Evolutionary conservation across 2,888 invertebrate species (phyloP).

Genomic region (Boloria selene): DNA sequence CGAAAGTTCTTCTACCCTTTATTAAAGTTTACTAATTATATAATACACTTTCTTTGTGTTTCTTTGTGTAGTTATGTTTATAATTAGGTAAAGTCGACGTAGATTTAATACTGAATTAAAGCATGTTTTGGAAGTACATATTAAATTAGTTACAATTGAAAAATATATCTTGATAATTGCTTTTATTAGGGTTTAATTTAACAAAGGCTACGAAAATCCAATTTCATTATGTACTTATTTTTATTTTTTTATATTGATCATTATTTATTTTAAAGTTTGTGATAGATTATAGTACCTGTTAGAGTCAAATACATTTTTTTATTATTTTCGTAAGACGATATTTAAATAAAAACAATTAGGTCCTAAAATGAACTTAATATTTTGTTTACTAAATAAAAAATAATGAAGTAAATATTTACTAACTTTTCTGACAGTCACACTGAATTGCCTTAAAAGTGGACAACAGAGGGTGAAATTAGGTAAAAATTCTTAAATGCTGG

Average conservation of each 20-base stretch:
- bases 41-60: background rate
- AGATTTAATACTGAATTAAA: background rate
- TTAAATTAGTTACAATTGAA: background rate
- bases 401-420: background rate
- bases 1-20: conserved; percentile 51
- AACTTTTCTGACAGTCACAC: conserved; percentile 9
- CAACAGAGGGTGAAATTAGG: conserved; percentile 55
- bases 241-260: too few relatives aligned
- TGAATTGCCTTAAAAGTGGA: conserved; percentile 42
- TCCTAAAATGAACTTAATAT: conserved; percentile 5
- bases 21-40: conserved; percentile 13
- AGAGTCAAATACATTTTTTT: too few relatives aligned
- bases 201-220: too few relatives aligned
- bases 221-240: too few relatives aligned
- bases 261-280: too few relatives aligned
- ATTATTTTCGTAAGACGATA: too few relatives aligned
- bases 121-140: too few relatives aligned
- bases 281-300: too few relatives aligned
- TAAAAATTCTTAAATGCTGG: conserved; percentile 64
- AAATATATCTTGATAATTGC: background rate
- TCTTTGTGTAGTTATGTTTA: too few relatives aligned
- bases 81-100: background rate
- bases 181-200: too few relatives aligned
- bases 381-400: conserved; percentile 3
- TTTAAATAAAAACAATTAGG: too few relatives aligned